Evolutionary conservation across 2,113 vertebrate species (phyloP).

Genomic region (Tyrannus savana): DNA sequence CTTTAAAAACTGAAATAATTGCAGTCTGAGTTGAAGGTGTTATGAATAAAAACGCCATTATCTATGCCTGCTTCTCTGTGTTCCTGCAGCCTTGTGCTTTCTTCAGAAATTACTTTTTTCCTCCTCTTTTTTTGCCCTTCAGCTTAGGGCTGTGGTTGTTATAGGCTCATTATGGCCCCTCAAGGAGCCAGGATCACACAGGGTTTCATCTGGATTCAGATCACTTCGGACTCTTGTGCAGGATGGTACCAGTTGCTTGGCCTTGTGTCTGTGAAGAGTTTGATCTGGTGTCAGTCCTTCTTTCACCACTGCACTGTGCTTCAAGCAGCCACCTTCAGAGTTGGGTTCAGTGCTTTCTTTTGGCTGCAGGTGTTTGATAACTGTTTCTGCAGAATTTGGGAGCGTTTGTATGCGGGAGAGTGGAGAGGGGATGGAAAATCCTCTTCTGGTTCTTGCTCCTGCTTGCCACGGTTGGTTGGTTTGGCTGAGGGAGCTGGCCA

Average conservation of each 20-base stretch:
- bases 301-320: background rate
- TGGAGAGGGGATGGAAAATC: background rate
- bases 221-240: background rate
- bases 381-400: background rate
- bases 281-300: background rate
- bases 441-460: background rate
- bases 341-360: background rate
- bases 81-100: constrained; percentile 6
- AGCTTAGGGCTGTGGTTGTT: background rate
- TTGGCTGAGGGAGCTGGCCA: background rate
- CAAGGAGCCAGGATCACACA: background rate
- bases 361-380: background rate
- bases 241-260: background rate
- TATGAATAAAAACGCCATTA: constrained; percentile 37
- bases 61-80: constrained; percentile 30
- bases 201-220: background rate
- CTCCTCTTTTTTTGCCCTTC: background rate
- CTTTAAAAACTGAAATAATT: constrained; percentile 33
- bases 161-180: background rate
- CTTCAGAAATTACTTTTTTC: background rate
- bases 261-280: background rate
- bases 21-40: constrained; percentile 61
- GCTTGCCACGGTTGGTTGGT: background rate
- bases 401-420: background rate
- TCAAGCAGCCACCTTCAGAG: background rate